Evolutionary conservation across 2,888 invertebrate genomes (phyloP), one percentile per base, ranked within the genome.

Genomic region (Carcina quercana): DNA sequence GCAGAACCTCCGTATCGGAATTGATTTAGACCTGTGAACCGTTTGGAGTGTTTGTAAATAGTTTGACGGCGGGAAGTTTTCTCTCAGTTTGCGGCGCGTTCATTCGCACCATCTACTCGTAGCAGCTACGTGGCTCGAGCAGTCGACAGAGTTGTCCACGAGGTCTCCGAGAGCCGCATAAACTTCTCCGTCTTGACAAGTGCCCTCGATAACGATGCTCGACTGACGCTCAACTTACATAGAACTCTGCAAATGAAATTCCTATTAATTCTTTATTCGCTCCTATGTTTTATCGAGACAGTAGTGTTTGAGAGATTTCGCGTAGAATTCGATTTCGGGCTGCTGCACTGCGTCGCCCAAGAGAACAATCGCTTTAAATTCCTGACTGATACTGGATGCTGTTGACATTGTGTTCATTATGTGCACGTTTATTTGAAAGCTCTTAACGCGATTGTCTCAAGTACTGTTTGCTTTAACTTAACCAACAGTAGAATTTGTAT

Each of bases 321-420:
- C 35, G 40, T 49, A 44, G 68, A 74, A 78, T 75, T 73, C 67
- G 67, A 73, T 78, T 73, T 70, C 60, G 62, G 53, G 55, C 51
- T 64, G 62, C 58, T 63, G 66, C 61, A 64, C 57, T n/a, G n/a
- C n/a, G n/a, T n/a, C n/a, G n/a, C n/a, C n/a, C n/a, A n/a, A n/a
- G n/a, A n/a, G n/a, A n/a, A n/a, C n/a, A n/a, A n/a, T n/a, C n/a
- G n/a, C n/a, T n/a, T n/a, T n/a, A n/a, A n/a, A n/a, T n/a, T n/a
- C n/a, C n/a, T n/a, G n/a, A n/a, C n/a, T n/a, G n/a, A n/a, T n/a
- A n/a, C n/a, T n/a, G n/a, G n/a, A n/a, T n/a, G n/a, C n/a, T n/a
- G n/a, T n/a, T n/a, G n/a, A n/a, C n/a, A n/a, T n/a, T n/a, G n/a
- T n/a, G n/a, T n/a, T n/a, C n/a, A n/a, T n/a, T n/a, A n/a, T n/a